Base-by-base conservation (phyloP, 2,797 vertebrate species). In the Brachymystax lenok region DNA sequence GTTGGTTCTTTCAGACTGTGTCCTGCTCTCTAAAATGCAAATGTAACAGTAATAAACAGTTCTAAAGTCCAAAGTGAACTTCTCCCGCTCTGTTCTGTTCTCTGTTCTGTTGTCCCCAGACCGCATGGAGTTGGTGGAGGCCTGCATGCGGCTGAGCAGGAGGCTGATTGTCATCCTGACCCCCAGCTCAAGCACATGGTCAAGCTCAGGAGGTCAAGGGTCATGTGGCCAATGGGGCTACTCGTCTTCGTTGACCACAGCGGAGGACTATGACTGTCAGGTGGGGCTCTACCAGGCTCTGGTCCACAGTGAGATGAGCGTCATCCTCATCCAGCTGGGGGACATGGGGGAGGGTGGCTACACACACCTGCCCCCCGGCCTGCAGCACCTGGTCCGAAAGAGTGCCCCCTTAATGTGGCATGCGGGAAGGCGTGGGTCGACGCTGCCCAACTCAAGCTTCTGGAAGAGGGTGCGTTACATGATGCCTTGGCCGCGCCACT, bases 391-490 rank as follows among this genome's bases (percentile, higher is more conserved):
- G 8, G 88, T 96, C 59, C 85, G 87, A 30, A 84, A 87, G 52
- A 95, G 92, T 68, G 92, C 93, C 40, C 96, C 95, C 17, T 67
- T 98, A 56, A 94, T 83, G 84, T 96, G 95, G 96, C 85, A 80
- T 12, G 88, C 84, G 77, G 81, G 85, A 5, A 74, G 86, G 0
- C 72, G 80, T 0, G 83, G 82, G 0, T 61, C 82, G 7, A 85
- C 54, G 0, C 83, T 84, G 0, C 52, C 71, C 50, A 93, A 76
- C 27, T 95, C 93, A 0, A 89, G 40, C 77, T 96, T 97, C 88
- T 97, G 95, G 96, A 97, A 96, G 74, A 93, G 88, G 0, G 90
- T 97, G 63, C 90, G 95, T 69, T 97, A 96, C 80, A 91, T 92
- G 8, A 97, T 97, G 96, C 95, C 95, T 10, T 21, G 21, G 59